phyloP scores from a whole-genome alignment of 2,113 vertebrate species.

The Tachuris rubrigastra region DNA sequence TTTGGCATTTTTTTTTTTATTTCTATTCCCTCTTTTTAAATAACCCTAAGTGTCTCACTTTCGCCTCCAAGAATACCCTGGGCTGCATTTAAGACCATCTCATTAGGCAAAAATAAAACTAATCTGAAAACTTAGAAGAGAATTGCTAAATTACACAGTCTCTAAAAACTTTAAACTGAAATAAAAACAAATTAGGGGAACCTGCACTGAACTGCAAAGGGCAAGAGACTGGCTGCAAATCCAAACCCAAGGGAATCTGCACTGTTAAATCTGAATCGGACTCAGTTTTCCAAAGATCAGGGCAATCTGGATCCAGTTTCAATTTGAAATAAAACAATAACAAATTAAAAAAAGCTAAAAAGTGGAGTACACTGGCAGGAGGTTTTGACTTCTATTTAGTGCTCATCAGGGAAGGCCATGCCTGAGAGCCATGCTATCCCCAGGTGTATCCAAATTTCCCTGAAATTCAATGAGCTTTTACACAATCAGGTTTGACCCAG shows the following conservation, averaged over 20 bases:
- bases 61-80: neutral
- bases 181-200: neutral
- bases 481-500: neutral
- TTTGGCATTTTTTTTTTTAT: neutral
- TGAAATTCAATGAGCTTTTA: neutral
- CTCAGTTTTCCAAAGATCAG: neutral
- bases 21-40: neutral
- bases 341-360: neutral
- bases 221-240: neutral
- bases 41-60: neutral
- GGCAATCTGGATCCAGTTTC: neutral
- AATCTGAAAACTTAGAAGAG: neutral
- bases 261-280: neutral
- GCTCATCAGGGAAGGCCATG: neutral
- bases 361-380: neutral
- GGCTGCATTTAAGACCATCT: neutral
- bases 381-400: neutral
- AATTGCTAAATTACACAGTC: neutral
- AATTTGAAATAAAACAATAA: neutral
- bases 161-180: neutral
- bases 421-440: neutral
- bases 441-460: neutral
- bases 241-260: neutral
- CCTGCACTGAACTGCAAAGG: neutral
- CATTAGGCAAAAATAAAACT: slow-evolving; percentile 17